A percentile compares a stretch with the other conserved stretches of the same genome.
Evolutionary conservation across 2,888 invertebrate genomes (phyloP).

Genomic region (Asteroscopus sphinx): DNA sequence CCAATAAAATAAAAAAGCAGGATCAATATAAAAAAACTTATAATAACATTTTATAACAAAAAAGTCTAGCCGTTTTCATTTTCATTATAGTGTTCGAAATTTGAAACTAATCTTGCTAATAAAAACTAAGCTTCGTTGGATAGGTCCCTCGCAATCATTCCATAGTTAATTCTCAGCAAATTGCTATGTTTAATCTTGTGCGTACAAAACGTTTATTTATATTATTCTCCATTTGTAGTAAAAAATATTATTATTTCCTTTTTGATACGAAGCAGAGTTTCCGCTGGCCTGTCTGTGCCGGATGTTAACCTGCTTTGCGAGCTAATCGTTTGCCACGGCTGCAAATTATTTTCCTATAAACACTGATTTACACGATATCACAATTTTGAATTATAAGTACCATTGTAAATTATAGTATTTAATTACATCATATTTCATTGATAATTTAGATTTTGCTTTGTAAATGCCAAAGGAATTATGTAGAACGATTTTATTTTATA

Average conservation of each 20-base stretch:
- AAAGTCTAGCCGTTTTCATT: not conserved
- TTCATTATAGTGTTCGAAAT: conserved; percentile 5
- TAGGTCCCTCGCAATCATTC: too few relatives aligned
- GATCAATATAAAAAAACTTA: conserved; percentile 12
- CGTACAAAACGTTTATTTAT: not conserved
- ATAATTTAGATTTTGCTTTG: too few relatives aligned
- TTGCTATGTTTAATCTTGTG: not conserved
- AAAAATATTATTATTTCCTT: conserved; percentile 47
- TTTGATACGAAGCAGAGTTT: conserved; percentile 22
- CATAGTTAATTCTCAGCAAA: conserved; percentile 1
- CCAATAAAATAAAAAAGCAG: conserved; percentile 69
- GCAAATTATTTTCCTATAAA: not conserved
- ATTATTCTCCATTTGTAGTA: conserved; percentile 7
- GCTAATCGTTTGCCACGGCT: conserved; percentile 29
- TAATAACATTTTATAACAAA: not conserved
- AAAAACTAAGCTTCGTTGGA: not conserved
- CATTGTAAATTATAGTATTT: too few relatives aligned
- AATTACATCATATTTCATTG: too few relatives aligned
- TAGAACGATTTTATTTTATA: too few relatives aligned
- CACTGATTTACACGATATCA: not conserved
- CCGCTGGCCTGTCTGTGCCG: conserved; percentile 30
- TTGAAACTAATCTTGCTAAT: not conserved
- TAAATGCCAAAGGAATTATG: too few relatives aligned
- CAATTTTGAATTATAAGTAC: not conserved
- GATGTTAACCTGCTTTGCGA: conserved; percentile 27